Conservation (phyloP, 1,140 invertebrate species). For the Pseudachorutes palmiensis region DNA sequence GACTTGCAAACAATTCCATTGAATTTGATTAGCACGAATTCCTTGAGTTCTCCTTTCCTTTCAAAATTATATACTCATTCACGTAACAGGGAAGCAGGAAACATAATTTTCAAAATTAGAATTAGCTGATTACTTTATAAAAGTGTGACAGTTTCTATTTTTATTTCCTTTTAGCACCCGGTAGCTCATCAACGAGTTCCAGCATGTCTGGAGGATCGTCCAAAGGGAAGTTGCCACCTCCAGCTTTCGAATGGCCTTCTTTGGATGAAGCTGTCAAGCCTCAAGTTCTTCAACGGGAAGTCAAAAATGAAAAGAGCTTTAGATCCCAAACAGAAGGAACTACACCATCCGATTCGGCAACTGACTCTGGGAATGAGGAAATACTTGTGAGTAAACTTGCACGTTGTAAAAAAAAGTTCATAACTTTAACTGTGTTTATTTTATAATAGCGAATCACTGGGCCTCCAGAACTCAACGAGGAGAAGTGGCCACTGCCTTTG, state of each 20-base stretch:
- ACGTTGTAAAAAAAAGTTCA: neutral
- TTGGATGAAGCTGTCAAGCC: slow-evolving; percentile 3
- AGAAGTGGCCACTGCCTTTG: slow-evolving; percentile 8
- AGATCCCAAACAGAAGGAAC: neutral
- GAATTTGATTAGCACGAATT: too few relatives aligned
- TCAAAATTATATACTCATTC: too few relatives aligned
- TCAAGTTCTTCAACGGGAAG: neutral
- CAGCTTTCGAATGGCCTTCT: neutral
- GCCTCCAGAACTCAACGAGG: neutral
- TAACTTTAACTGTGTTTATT: too few relatives aligned
- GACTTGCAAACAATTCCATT: too few relatives aligned
- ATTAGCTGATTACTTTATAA: too few relatives aligned
- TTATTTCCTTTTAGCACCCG: neutral
- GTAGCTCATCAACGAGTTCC: neutral
- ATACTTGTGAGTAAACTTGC: slow-evolving; percentile 1
- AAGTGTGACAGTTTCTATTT: too few relatives aligned
- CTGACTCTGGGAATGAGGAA: slow-evolving; percentile 10
- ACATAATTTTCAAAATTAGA: too few relatives aligned
- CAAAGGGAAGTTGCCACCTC: neutral
- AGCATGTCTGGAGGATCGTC: neutral
- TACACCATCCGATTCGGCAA: neutral
- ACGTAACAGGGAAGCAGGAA: too few relatives aligned
- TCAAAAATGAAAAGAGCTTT: neutral
- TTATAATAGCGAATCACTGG: slow-evolving; percentile 1
- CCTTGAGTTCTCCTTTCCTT: too few relatives aligned